Base-by-base conservation (phyloP, 2,888 invertebrate genomes). In the Himalopsyche japonica region DNA sequence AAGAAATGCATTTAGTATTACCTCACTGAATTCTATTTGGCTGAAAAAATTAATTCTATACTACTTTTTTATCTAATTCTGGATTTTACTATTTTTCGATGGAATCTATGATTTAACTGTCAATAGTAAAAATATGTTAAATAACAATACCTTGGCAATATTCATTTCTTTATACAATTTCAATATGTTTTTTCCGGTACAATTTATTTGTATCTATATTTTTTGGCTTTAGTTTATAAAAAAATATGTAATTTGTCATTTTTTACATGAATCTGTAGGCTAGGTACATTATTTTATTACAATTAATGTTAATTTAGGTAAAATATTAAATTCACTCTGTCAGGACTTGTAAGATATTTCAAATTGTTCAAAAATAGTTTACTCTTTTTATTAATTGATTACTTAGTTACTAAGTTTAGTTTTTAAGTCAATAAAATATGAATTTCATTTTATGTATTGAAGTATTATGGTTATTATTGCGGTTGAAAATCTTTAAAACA, bases 241-340 rank as follows among this genome's bases (percentile, higher is more conserved):
- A 49, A 49, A 30, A 70, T 27, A 70, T 70, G 70, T 70, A 70
- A 70, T 27, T 27, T 70, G 70, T 70, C 70, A 70, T 70, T 70
- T 70, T 70, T 70, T 70, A 70, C 70, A 70, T 70, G 70, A 70
- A 70, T 70, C 70, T 70, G 70, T 70, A 70, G 70, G 70, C 70
- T 70, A 70, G 70, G 70, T 27, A 70, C 70, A 70, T 70, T 70
- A 70, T 70, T 70, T 70, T 70, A 64, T 20, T 70, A 70, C 27
- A 27, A 70, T 70, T 70, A 70, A 70, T 70, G 8, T 70, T 24
- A 70, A 30, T 70, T 70, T 70, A 70, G 27, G 70, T 70, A 70
- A 70, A 70, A 27, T 70, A 30, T 27, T 70, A 27, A 70, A 27
- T 70, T 27, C 70, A 27, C 27, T 24, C 27, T 30, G 30, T 70